Conservation (phyloP, 1,140 invertebrate species). For the Aphis craccivora region DNA sequence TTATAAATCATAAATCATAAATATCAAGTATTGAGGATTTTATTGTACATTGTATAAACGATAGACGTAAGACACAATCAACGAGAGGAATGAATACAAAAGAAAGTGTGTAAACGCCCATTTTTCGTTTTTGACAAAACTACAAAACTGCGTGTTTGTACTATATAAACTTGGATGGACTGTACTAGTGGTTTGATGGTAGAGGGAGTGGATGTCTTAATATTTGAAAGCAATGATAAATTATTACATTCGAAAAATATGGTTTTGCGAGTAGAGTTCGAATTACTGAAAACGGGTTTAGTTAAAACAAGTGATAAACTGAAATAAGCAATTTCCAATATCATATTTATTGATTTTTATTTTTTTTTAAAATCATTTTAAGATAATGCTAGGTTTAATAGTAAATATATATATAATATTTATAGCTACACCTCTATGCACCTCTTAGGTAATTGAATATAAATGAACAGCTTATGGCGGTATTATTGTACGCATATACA, state of each 20-base stretch:
- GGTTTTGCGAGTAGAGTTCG: neutral
- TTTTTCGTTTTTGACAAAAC: neutral
- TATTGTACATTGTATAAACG: neutral
- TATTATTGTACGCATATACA: neutral
- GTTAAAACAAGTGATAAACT: neutral
- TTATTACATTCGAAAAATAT: neutral
- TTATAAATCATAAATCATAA: neutral
- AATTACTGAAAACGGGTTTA: neutral
- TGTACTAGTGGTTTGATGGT: neutral
- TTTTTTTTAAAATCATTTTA: neutral
- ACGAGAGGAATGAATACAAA: neutral
- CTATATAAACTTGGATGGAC: neutral
- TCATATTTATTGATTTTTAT: neutral
- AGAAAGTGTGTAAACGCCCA: neutral
- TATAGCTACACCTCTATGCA: neutral
- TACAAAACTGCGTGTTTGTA: neutral
- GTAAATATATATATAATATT: neutral
- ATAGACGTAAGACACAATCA: neutral
- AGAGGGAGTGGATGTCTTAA: neutral
- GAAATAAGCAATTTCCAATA: neutral
- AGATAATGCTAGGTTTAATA: neutral
- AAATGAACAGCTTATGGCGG: neutral
- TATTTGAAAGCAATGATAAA: conserved; percentile 6
- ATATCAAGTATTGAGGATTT: neutral
- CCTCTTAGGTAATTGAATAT: neutral